Evolutionary conservation across 2,888 invertebrate species (phyloP).

Genomic region (Tenthredo amoena): DNA sequence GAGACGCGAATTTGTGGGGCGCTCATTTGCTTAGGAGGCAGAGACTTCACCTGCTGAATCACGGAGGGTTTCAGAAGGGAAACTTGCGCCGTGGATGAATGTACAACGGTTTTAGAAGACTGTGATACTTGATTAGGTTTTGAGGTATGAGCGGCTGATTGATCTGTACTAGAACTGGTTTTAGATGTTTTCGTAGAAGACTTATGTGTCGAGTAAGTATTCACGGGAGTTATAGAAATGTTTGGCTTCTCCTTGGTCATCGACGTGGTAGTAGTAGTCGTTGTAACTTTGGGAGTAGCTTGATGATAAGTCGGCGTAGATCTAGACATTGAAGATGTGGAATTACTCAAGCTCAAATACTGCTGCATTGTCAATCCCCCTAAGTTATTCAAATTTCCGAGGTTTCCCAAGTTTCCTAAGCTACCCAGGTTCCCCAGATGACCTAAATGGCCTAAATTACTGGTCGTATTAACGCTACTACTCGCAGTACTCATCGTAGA

Average conservation of each 20-base stretch:
- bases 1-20: slow-evolving; percentile 71
- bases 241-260: slow-evolving; percentile 78
- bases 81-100: slow-evolving; percentile 65
- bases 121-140: slow-evolving; percentile 63
- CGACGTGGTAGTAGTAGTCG: slow-evolving; percentile 69
- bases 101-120: slow-evolving; percentile 55
- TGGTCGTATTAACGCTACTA: slow-evolving; percentile 58
- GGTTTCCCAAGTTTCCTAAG: slow-evolving; percentile 59
- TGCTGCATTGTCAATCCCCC: slow-evolving; percentile 65
- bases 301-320: slow-evolving; percentile 65
- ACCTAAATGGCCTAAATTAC: slow-evolving; percentile 55
- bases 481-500: slow-evolving; percentile 63
- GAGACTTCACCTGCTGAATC: slow-evolving; percentile 61
- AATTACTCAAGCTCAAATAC: slow-evolving; percentile 65
- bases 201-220: slow-evolving; percentile 61
- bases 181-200: slow-evolving; percentile 59
- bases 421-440: slow-evolving; percentile 59
- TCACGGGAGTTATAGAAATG: slow-evolving; percentile 77
- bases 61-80: slow-evolving; percentile 70
- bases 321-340: slow-evolving; percentile 62
- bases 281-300: slow-evolving; percentile 57
- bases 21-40: slow-evolving; percentile 63
- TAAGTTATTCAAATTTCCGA: slow-evolving; percentile 61
- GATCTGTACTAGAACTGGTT: slow-evolving; percentile 57
- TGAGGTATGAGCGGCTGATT: slow-evolving; percentile 61